phyloP scores from a whole-genome alignment of 2,797 vertebrate species.

The Melanitta fusca region DNA sequence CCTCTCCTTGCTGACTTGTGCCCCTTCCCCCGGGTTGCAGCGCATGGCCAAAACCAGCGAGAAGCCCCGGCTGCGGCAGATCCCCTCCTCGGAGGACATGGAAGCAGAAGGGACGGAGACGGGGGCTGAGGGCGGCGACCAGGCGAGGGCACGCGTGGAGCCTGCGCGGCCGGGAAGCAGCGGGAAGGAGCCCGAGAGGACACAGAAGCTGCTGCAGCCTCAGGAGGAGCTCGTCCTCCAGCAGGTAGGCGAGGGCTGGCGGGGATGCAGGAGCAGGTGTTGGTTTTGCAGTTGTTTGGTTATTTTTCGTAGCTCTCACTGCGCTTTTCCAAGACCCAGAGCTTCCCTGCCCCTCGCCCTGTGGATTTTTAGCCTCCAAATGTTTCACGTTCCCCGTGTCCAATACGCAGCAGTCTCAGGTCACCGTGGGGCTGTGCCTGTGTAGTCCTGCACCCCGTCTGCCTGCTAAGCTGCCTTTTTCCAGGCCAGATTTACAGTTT shows the following conservation, averaged over 20 bases:
- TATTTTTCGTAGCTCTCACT: background rate
- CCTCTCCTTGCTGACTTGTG: background rate
- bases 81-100: constrained; percentile 94
- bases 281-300: background rate
- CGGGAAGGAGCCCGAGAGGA: constrained; percentile 64
- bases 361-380: background rate
- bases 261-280: background rate
- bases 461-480: background rate
- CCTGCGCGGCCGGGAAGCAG: constrained; percentile 12
- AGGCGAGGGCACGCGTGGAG: background rate
- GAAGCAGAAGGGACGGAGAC: constrained; percentile 74
- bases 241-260: constrained; percentile 28
- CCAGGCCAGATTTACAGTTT: background rate
- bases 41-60: constrained; percentile 90
- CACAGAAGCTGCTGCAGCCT: constrained; percentile 50
- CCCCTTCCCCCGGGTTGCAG: background rate
- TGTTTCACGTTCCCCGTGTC: background rate
- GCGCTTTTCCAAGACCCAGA: background rate
- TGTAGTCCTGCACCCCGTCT: background rate
- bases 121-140: background rate
- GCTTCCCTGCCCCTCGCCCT: background rate
- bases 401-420: background rate
- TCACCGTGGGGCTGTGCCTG: background rate
- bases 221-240: constrained; percentile 68
- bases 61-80: constrained; percentile 92